phyloP scores from a whole-genome alignment of 2,113 vertebrate genomes.

The Melospiza melodia region DNA sequence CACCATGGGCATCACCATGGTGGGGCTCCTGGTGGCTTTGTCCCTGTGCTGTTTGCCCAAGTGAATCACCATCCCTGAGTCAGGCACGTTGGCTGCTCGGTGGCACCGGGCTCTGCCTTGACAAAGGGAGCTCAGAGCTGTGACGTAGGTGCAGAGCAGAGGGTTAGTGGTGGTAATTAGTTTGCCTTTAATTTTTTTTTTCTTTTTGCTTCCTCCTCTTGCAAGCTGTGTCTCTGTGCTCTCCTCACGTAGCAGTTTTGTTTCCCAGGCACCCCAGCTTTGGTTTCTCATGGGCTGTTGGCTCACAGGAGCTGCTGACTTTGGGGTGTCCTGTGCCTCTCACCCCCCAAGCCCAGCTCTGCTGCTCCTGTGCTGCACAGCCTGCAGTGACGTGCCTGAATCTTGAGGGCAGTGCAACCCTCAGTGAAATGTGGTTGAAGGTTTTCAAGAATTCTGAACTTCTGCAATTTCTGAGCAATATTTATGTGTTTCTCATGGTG shows the following conservation, averaged over 20 bases:
- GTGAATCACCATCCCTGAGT: constrained; percentile 6
- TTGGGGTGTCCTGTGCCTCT: background rate
- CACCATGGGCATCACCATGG: accelerated
- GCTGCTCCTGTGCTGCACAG: background rate
- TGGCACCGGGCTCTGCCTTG: background rate
- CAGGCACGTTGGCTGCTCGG: background rate
- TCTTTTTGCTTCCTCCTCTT: background rate
- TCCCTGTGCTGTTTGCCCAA: constrained; percentile 25
- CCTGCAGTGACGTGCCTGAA: accelerated
- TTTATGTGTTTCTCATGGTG: background rate
- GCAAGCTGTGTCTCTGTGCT: background rate
- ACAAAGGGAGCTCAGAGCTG: accelerated
- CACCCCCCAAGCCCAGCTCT: background rate
- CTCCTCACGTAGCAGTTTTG: background rate
- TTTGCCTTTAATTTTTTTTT: background rate
- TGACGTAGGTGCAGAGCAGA: background rate
- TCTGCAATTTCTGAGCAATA: background rate
- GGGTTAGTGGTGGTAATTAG: background rate
- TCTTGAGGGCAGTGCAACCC: accelerated
- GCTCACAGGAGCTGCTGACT: background rate
- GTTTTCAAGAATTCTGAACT: background rate
- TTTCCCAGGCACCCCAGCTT: accelerated
- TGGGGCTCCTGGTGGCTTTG: background rate
- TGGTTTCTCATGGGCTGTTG: background rate
- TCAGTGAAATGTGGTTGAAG: accelerated